A percentile compares a stretch with the other conserved stretches of the same genome.
phyloP scores from a whole-genome alignment of 2,797 vertebrate genomes.

The Pseudomugil tenellus region DNA sequence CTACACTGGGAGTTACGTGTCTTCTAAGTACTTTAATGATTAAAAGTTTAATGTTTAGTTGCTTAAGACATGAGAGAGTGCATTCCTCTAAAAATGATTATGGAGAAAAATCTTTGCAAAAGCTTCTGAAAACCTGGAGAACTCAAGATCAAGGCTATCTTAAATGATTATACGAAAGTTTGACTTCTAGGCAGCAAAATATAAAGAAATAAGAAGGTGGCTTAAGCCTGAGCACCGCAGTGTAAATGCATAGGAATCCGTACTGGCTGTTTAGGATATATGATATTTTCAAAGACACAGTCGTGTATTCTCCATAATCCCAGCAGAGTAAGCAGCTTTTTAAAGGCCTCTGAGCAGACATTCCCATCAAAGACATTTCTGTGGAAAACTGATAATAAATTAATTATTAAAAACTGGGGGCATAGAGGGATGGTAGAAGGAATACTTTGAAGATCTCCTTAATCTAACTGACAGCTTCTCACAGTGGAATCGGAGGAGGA shows the following conservation, averaged over 20 bases:
- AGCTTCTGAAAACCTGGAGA: neutral
- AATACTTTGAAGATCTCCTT: slow-evolving; percentile 2
- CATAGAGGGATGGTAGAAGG: neutral
- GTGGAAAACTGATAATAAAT: slow-evolving; percentile 17
- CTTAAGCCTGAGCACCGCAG: neutral
- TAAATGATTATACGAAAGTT: neutral
- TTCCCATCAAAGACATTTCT: slow-evolving; percentile 10
- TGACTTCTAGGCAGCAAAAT: neutral
- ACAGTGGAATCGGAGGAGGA: neutral
- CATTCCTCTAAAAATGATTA: too few relatives aligned
- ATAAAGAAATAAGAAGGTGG: neutral
- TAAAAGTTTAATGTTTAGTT: neutral
- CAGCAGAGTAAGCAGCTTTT: slow-evolving; percentile 1
- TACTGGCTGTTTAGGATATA: neutral
- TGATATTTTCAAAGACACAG: slow-evolving; percentile 1
- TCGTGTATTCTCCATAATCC: neutral
- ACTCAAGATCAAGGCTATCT: neutral
- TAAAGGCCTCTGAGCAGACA: neutral
- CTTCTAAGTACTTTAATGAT: neutral
- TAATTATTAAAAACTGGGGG: slow-evolving; percentile 21
- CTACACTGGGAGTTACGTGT: neutral
- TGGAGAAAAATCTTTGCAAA: too few relatives aligned
- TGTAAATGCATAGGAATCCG: neutral
- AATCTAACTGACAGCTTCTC: neutral
- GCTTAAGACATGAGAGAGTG: too few relatives aligned